Base-by-base conservation (phyloP, 2,888 invertebrate species). In the Seladonia tumulorum region DNA sequence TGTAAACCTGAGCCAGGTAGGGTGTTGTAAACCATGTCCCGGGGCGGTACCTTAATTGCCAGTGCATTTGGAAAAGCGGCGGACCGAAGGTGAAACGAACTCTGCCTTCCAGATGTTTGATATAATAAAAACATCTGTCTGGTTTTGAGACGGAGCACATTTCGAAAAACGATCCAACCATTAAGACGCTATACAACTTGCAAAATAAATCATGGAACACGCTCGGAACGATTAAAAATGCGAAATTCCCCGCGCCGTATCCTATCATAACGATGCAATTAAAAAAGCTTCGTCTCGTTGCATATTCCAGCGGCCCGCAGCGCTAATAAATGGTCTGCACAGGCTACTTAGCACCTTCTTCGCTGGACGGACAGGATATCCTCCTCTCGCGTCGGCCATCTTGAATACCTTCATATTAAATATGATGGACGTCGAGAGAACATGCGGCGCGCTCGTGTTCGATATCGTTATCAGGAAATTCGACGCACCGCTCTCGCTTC, bases 351-450 rank as follows among this genome's bases (percentile, higher is more conserved):
- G 60, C 66, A 35, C 66, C 29, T 66, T 29, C 29, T 29, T 18
- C 35, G 35, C 42, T 18, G 18, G 22, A 10, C 22, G n/a, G 35
- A 39, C 70, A n/a, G 68, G 47, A 57, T 76, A 66, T 68, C 47
- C 66, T 53, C 39, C 57, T 18, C 71, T 18, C 71, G 70, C 71
- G 70, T 57, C 53, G 45, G 57, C 70, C 35, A 42, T 35, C 29
- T 66, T 66, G 66, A 66, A 35, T 35, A 29, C 18, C 22, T 12
- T 66, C 14, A 25, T 60, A 60, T 60, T 25, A 60, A 60, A 60
- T 25, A 25, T 25, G 60, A 60, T 60, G 12, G 60, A 60, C 25
- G 25, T 5, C 60, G 60, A 60, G 60, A 60, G 25, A 25, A 14
- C 25, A 14, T 14, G 60, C 60, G 60, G 1, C 53, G 10, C 2